Evolutionary conservation across 2,113 vertebrate species (phyloP).

Genomic region (Cyanoderma ruficeps): DNA sequence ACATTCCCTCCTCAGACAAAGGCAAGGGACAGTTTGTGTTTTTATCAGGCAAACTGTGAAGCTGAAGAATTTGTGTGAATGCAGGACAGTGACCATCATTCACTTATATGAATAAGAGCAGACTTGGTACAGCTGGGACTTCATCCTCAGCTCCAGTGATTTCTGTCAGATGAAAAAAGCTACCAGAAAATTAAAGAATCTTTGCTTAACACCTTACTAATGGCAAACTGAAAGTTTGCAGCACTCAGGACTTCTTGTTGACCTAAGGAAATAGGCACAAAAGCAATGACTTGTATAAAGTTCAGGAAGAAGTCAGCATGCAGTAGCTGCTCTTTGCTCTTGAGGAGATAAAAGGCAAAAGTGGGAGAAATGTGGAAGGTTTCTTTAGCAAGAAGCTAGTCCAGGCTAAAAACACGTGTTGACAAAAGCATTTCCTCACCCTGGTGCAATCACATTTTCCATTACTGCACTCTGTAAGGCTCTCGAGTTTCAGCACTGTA

Average conservation of each 20-base stretch:
- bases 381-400: conserved; percentile 39
- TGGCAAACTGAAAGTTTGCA: neutral
- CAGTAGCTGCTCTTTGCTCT: conserved; percentile 33
- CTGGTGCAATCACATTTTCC: conserved; percentile 62
- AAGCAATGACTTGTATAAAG: conserved; percentile 34
- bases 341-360: conserved; percentile 32
- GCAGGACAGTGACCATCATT: neutral
- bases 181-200: conserved; percentile 4
- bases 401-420: conserved; percentile 16
- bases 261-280: conserved; percentile 1
- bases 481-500: conserved; percentile 24
- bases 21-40: fast-evolving
- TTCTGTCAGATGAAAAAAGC: neutral
- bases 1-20: neutral
- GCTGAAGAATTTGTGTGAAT: neutral
- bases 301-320: neutral
- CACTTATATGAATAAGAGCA: neutral
- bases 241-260: neutral
- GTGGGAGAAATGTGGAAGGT: neutral
- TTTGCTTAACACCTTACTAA: neutral
- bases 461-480: conserved; percentile 48
- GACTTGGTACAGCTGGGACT: neutral
- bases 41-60: neutral
- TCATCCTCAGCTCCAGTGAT: neutral
- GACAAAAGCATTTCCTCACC: conserved; percentile 54